Percentiles rank a stretch among this genome's conserved stretches.
Conservation (phyloP, 2,888 invertebrate species). For the Idaea straminata region DNA sequence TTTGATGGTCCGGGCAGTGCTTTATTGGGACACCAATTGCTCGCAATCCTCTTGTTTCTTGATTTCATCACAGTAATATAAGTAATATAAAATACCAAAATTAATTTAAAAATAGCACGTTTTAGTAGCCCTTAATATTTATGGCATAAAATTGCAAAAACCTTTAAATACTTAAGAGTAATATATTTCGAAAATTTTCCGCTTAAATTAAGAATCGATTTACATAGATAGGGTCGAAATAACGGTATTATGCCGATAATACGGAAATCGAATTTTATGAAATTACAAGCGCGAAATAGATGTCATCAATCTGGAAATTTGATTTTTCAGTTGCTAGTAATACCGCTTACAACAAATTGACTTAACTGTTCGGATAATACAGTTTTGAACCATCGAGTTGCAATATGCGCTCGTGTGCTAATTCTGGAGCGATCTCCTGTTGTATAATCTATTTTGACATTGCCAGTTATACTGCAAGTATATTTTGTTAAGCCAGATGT, state of each 20-base stretch:
- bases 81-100: neutral
- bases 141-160: neutral
- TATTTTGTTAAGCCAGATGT: slow-evolving; percentile 23
- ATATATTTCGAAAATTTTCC: neutral
- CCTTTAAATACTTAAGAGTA: neutral
- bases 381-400: slow-evolving; percentile 6
- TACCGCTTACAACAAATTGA: slow-evolving; percentile 16
- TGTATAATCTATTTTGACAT: neutral
- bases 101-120: neutral
- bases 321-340: slow-evolving; percentile 16
- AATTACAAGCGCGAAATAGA: slow-evolving; percentile 9
- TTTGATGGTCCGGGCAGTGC: slow-evolving; percentile 43
- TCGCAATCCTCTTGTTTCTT: slow-evolving; percentile 35
- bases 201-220: neutral
- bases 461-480: neutral
- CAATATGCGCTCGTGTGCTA: neutral
- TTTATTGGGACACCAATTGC: slow-evolving; percentile 31
- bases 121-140: neutral
- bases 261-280: neutral
- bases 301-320: slow-evolving; percentile 6
- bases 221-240: neutral
- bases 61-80: slow-evolving; percentile 21
- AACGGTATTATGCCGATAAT: slow-evolving; percentile 1
- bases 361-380: slow-evolving; percentile 10
- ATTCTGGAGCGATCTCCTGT: neutral